Percentiles rank a stretch among this genome's conserved stretches.
phyloP scores from a whole-genome alignment of 2,888 invertebrate genomes.

The Tipula vernalis region DNA sequence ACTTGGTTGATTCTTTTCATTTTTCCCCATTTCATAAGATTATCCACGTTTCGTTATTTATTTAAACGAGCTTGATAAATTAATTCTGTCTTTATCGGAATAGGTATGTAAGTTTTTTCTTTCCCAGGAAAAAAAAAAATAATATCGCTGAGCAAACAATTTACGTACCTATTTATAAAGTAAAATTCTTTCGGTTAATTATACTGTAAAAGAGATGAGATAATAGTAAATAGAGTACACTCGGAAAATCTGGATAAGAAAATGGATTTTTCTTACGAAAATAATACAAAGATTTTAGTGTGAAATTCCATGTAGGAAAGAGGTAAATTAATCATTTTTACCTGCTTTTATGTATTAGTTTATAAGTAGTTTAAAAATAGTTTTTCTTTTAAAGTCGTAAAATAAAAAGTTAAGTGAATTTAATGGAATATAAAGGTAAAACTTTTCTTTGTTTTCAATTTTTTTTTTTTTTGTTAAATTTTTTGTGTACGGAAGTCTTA shows the following conservation, averaged over 20 bases:
- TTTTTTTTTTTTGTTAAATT: not conserved
- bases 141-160: not conserved
- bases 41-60: not conserved
- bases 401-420: not conserved
- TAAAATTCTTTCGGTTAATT: not conserved
- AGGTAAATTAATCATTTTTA: not conserved
- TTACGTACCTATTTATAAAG: not conserved
- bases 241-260: not conserved
- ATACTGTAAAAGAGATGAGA: not conserved
- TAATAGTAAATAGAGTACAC: not conserved
- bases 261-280: not conserved
- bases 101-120: not conserved
- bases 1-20: not conserved
- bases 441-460: not conserved
- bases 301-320: not conserved
- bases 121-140: not conserved
- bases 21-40: not conserved
- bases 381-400: not conserved
- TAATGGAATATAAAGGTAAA: not conserved
- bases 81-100: not conserved
- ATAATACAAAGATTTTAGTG: not conserved
- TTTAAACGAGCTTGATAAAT: not conserved
- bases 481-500: not conserved
- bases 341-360: not conserved
- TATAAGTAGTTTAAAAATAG: not conserved